Evolutionary conservation across 1,140 invertebrate species (phyloP).

Genomic region (Palaemon carinicauda): DNA sequence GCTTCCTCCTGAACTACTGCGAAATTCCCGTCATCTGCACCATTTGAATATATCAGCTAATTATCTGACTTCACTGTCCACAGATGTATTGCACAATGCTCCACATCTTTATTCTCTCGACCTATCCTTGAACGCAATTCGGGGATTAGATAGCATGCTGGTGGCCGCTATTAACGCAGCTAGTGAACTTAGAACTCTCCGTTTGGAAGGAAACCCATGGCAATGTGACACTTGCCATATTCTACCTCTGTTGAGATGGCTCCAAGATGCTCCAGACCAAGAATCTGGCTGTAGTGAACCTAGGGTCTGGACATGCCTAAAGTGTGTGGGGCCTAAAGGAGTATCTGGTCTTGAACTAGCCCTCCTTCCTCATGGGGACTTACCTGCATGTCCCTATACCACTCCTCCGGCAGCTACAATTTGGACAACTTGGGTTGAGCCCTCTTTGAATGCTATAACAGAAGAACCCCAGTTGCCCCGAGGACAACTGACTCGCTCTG

Average conservation of each 20-base stretch:
- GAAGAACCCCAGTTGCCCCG: constrained; percentile 45
- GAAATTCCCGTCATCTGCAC: constrained; percentile 67
- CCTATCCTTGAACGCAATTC: constrained; percentile 72
- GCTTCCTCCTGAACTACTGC: constrained; percentile 68
- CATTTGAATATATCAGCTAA: constrained; percentile 71
- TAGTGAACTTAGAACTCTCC: constrained; percentile 63
- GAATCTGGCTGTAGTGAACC: constrained; percentile 57
- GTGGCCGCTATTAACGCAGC: constrained; percentile 68
- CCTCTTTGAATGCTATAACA: constrained; percentile 28
- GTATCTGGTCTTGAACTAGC: constrained; percentile 51
- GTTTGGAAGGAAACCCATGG: constrained; percentile 74
- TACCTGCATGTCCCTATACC: constrained; percentile 42
- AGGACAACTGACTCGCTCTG: constrained; percentile 45
- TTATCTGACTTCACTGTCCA: constrained; percentile 68
- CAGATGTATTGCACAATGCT: constrained; percentile 69
- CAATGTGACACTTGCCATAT: constrained; percentile 72
- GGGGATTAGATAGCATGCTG: constrained; percentile 70
- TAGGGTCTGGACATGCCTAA: constrained; percentile 57
- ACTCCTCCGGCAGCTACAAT: constrained; percentile 39
- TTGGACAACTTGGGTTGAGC: constrained; percentile 47
- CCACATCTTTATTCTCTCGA: constrained; percentile 71
- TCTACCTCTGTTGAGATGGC: constrained; percentile 61
- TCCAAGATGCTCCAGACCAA: constrained; percentile 59
- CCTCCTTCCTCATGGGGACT: constrained; percentile 64
- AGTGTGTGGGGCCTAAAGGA: constrained; percentile 54